Evolutionary conservation across 1,140 invertebrate genomes (phyloP), one percentile per base, ranked within the genome.

Genomic region (Carcinoscorpius rotundicauda): DNA sequence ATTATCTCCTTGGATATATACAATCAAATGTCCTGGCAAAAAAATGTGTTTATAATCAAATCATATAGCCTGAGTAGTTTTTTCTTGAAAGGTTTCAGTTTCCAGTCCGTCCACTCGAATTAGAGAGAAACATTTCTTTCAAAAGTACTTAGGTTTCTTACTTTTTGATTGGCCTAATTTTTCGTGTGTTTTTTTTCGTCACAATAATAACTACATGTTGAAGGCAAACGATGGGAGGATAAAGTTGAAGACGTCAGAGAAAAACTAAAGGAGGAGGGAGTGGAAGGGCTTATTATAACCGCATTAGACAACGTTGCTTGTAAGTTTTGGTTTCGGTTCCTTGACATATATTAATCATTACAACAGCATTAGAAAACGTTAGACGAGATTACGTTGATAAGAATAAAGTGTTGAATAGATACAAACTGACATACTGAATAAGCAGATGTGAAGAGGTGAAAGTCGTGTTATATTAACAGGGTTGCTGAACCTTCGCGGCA

Each of bases 301-400:
- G 87, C 88, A 8, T 75, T 98, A 48, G 93, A 97, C 76, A 91
- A 96, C 77, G 84, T 94, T 49, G 93, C 93, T 4, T 97, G 87
- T 64, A 69, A 66, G 51, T 64, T 51, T 50, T 62, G 5, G 51
- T 50, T 48, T 48, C 58, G 51, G 58, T 60, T 50, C 58, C 51
- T 50, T 49, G 49, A 60, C 58, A 50, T 48, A 48, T 60, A 48
- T 60, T 48, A 49, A 48, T 60, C 51, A 3, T 60, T 10, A 60
- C 4, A 50, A 49, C 49, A 60, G 58, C 51, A 60, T 50, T 50
- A 60, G 58, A 49, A 50, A 49, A 60, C 51, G 49, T 9, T 8
- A 48, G 11, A 10, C 51, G 49, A 50, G 4, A 4, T 3, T 50
- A 8, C 49, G 3, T 50, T 60, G 59, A 0, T 50, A 49, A 5